phyloP scores from a whole-genome alignment of 2,113 vertebrate genomes.

The Bos javanicus region DNA sequence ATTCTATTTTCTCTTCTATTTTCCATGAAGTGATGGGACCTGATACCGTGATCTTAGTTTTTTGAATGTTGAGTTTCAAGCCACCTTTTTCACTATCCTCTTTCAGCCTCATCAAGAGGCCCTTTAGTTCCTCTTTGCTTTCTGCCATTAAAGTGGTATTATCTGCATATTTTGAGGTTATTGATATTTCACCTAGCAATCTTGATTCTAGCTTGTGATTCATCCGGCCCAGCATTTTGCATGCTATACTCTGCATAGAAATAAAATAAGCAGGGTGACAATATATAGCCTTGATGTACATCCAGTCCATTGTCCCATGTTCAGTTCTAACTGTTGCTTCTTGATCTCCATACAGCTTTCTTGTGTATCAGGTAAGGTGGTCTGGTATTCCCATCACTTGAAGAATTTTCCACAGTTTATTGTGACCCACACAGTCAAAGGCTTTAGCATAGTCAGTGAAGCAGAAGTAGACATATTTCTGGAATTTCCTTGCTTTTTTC shows the following conservation, averaged over 20 bases:
- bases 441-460: background rate
- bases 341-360: background rate
- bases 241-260: background rate
- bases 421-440: background rate
- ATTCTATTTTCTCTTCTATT: background rate
- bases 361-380: background rate
- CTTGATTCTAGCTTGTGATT: background rate
- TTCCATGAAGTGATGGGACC: background rate
- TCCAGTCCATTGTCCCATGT: background rate
- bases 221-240: background rate
- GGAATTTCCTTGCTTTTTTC: background rate
- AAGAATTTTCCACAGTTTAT: background rate
- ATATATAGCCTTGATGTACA: background rate
- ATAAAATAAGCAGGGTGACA: background rate
- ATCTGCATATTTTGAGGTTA: background rate
- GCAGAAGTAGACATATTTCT: background rate
- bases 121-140: background rate
- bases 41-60: background rate
- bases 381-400: background rate
- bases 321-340: background rate
- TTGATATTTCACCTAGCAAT: background rate
- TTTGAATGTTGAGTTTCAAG: background rate
- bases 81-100: background rate
- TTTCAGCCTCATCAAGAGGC: background rate
- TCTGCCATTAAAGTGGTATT: background rate